Conservation (phyloP, 2,797 vertebrate species). For the Falco peregrinus region DNA sequence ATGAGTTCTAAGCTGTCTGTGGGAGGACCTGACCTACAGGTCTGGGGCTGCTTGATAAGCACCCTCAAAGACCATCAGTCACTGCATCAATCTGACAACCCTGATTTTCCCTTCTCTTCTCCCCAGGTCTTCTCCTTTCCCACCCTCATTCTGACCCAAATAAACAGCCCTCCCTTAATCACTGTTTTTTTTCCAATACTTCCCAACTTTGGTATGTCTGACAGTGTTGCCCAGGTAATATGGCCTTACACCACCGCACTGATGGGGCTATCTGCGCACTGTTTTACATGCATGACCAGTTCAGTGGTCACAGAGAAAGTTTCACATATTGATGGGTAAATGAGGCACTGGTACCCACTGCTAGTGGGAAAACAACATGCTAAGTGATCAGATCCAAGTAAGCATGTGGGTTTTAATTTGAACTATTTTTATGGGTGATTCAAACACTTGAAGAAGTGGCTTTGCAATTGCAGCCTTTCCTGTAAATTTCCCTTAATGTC, state of each 20-base stretch:
- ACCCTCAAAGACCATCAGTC: background rate
- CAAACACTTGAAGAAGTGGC: background rate
- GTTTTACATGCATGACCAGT: background rate
- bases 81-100: background rate
- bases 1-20: background rate
- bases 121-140: background rate
- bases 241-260: background rate
- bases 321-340: background rate
- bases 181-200: background rate
- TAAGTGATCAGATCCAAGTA: background rate
- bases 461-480: background rate
- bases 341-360: background rate
- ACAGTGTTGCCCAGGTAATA: background rate
- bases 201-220: background rate
- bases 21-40: background rate
- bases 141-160: background rate
- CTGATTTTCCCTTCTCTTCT: background rate
- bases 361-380: rapidly evolving
- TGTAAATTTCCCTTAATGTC: background rate
- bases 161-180: background rate
- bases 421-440: background rate
- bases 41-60: background rate
- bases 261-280: background rate
- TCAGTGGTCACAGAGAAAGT: background rate
- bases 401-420: background rate